These are phyloP conservation scores for Megalopta genalis DNA, from an alignment of 1,140 invertebrate species.

Conservation along the genomic window DNA sequence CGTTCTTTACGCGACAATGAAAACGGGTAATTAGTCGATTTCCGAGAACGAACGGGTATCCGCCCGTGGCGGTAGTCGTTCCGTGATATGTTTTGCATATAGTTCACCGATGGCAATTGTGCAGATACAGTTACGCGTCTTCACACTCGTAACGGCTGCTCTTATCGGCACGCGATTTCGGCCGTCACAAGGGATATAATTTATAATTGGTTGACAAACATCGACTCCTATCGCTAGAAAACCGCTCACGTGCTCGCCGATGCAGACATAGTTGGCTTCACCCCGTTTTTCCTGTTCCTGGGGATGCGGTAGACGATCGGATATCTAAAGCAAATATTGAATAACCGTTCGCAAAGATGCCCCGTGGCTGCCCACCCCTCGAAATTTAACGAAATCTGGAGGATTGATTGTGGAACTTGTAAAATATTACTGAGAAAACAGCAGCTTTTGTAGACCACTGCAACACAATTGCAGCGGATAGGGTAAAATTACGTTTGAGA, in stretches of 20 bases:
- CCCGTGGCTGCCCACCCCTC: no score
- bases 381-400: no score
- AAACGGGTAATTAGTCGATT: neutral
- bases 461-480: no score
- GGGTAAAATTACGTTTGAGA: no score
- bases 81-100: slow-evolving; percentile 17
- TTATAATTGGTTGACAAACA: slow-evolving; percentile 36
- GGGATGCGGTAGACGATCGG: no score
- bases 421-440: no score
- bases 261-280: no score
- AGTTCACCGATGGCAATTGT: slow-evolving; percentile 46
- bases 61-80: neutral
- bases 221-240: slow-evolving; percentile 18
- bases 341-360: no score
- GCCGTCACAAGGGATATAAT: slow-evolving; percentile 30
- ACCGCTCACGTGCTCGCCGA: neutral
- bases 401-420: no score
- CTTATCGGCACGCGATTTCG: slow-evolving; percentile 40
- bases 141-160: slow-evolving; percentile 25
- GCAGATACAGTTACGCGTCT: slow-evolving; percentile 47
- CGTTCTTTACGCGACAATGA: neutral
- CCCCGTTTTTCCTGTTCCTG: no score
- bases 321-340: no score
- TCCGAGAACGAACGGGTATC: neutral
- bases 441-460: no score